Conservation (phyloP, 2,888 invertebrate genomes). For the Empis stercorea region DNA sequence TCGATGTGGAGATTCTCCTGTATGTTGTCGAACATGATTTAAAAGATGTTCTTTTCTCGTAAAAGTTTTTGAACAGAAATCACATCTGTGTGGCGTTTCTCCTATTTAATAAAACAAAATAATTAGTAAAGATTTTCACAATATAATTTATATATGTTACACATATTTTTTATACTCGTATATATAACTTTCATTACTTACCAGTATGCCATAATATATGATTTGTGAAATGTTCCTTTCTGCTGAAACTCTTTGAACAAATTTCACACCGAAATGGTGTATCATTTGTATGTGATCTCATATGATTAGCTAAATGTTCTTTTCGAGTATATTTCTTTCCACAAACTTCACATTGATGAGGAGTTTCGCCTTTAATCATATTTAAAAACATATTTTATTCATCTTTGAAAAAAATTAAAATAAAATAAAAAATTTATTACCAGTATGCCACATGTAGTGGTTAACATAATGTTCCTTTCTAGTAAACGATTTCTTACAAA, state of each 20-base stretch:
- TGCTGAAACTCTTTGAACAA: conserved; percentile 77
- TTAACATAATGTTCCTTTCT: conserved; percentile 79
- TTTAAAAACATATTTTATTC: background rate
- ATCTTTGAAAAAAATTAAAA: no score
- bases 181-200: no score
- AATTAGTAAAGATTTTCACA: no score
- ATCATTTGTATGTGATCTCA: conserved; percentile 78
- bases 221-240: conserved; percentile 83
- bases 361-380: conserved; percentile 58
- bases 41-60: conserved; percentile 76
- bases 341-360: conserved; percentile 76
- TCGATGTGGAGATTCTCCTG: conserved; percentile 73
- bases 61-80: conserved; percentile 76
- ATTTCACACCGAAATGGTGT: conserved; percentile 78
- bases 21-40: conserved; percentile 70
- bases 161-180: no score
- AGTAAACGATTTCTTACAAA: conserved; percentile 76
- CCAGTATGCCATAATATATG: conserved; percentile 81
- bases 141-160: no score
- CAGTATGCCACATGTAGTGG: conserved; percentile 58
- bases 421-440: conserved; percentile 24
- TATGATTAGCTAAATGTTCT: conserved; percentile 78
- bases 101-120: conserved; percentile 29
- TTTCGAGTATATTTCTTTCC: conserved; percentile 81
- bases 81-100: conserved; percentile 75